A percentile compares a stretch with the other conserved stretches of the same genome.
These are phyloP conservation scores for Ochlodes sylvanus DNA, from an alignment of 2,888 invertebrate genomes.

Conservation along the genomic window DNA sequence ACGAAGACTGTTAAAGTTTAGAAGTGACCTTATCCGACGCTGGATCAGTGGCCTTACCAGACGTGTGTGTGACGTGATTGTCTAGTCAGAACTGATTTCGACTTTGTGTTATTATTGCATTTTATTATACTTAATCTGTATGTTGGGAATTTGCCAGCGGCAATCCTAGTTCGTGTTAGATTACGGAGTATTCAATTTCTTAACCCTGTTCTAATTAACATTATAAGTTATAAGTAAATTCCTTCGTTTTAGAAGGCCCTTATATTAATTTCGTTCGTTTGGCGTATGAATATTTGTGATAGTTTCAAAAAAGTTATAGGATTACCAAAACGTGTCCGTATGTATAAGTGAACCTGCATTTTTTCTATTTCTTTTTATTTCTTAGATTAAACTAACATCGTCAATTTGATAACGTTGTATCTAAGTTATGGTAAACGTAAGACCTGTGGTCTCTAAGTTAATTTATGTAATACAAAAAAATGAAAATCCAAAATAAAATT, in stretches of 20 bases:
- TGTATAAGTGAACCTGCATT: conserved; percentile 51
- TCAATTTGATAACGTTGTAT: conserved; percentile 44
- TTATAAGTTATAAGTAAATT: conserved; percentile 34
- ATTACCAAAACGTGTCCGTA: conserved; percentile 48
- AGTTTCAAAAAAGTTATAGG: conserved; percentile 39
- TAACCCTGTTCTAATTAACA: conserved; percentile 14
- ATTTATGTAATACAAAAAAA: conserved; percentile 54
- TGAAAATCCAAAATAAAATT: conserved; percentile 48
- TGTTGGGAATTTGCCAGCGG: background rate
- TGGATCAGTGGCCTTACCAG: conserved; percentile 18
- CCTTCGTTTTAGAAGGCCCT: conserved; percentile 78
- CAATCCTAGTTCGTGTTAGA: background rate
- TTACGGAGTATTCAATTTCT: conserved; percentile 13
- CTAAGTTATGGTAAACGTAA: conserved; percentile 58
- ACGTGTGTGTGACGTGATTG: conserved; percentile 55
- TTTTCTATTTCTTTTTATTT: conserved; percentile 38
- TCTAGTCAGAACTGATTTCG: conserved; percentile 69
- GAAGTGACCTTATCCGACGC: conserved; percentile 12
- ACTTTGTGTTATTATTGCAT: conserved; percentile 59
- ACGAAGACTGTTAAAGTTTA: background rate
- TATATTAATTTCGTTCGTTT: conserved; percentile 42
- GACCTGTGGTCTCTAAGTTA: conserved; percentile 80
- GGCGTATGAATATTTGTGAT: conserved; percentile 38
- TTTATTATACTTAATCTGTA: conserved; percentile 44
- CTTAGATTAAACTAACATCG: conserved; percentile 41